Conservation (phyloP, 2,888 invertebrate species). For the Pristionchus entomophagus region DNA sequence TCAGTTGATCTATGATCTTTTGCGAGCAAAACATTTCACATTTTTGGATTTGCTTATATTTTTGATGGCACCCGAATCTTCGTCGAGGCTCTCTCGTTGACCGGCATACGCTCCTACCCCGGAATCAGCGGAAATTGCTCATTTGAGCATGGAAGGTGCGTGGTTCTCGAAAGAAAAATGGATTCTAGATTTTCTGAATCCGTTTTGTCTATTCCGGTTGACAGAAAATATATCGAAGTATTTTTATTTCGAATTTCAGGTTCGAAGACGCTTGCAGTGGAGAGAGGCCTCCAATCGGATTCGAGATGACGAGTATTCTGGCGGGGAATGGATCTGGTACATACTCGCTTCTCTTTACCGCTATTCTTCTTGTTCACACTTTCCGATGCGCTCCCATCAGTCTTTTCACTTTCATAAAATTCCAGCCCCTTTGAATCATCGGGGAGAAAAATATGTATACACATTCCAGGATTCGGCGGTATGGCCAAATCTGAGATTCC, state of each 20-base stretch:
- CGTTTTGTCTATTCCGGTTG: background rate
- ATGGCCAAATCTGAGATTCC: slow-evolving; percentile 38
- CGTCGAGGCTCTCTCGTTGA: slow-evolving; percentile 40
- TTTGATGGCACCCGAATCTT: slow-evolving; percentile 43
- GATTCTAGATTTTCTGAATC: background rate
- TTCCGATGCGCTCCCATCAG: too few species aligned
- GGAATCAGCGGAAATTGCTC: slow-evolving; percentile 30
- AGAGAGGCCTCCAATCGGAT: background rate
- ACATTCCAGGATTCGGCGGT: slow-evolving; percentile 13
- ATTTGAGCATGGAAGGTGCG: slow-evolving; percentile 24
- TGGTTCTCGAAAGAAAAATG: too few species aligned
- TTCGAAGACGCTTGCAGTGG: slow-evolving; percentile 38
- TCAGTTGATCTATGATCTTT: background rate
- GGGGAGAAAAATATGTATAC: background rate
- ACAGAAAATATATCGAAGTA: background rate
- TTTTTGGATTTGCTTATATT: background rate
- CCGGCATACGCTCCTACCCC: slow-evolving; percentile 23
- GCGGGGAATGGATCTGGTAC: slow-evolving; percentile 35
- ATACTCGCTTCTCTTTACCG: background rate
- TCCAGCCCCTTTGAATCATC: background rate
- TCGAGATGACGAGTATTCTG: slow-evolving; percentile 41
- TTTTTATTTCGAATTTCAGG: background rate
- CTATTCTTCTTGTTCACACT: too few species aligned
- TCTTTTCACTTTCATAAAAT: background rate
- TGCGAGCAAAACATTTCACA: background rate